Conservation (phyloP, 1,140 invertebrate genomes). For the Sitobion miscanthi region DNA sequence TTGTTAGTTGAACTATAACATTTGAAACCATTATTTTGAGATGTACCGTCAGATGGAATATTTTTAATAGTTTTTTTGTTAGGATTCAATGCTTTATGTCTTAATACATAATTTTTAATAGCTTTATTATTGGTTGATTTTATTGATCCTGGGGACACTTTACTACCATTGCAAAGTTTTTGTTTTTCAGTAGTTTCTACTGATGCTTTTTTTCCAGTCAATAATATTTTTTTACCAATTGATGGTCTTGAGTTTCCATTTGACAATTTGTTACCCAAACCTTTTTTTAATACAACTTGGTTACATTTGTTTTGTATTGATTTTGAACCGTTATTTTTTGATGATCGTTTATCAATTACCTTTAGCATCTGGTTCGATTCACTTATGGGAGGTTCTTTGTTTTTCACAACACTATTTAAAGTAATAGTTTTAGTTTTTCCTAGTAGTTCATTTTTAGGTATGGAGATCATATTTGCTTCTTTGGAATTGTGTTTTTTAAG, state of each 20-base stretch:
- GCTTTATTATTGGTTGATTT: slow-evolving; percentile 14
- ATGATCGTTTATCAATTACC: not conserved
- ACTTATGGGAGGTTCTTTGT: not conserved
- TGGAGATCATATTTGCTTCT: not conserved
- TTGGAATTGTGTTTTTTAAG: not conserved
- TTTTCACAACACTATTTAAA: not conserved
- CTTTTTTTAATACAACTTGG: not conserved
- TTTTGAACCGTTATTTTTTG: not conserved
- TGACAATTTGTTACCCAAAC: not conserved
- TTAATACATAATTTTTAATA: slow-evolving; percentile 26
- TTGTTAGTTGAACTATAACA: not conserved
- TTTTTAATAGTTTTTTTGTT: not conserved
- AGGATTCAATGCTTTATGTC: not conserved
- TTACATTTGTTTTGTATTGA: slow-evolving; percentile 29
- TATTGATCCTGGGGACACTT: not conserved
- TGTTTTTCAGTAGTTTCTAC: not conserved
- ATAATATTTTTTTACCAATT: not conserved
- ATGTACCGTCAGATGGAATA: not conserved
- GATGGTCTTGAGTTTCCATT: slow-evolving; percentile 25
- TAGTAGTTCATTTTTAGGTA: not conserved
- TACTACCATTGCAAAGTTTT: not conserved
- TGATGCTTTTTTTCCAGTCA: not conserved
- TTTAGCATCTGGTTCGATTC: not conserved
- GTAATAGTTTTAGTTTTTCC: not conserved
- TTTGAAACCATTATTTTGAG: not conserved